Evolutionary conservation across 2,888 invertebrate genomes (phyloP).

Genomic region (Xestia sexstrigata): DNA sequence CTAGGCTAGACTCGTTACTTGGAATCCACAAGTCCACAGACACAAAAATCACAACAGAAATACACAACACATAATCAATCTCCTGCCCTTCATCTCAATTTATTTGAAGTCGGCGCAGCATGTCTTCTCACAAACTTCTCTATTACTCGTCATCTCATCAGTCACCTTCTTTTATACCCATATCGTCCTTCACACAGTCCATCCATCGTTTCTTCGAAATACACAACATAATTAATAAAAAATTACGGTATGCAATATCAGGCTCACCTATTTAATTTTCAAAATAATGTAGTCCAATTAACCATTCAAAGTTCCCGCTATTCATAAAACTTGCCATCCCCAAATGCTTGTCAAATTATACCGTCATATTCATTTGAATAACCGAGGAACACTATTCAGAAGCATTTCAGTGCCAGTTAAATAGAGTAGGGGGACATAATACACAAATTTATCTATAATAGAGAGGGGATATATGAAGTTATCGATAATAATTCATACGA

Average conservation of each 20-base stretch:
- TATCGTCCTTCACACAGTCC: neutral
- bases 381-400: constrained; percentile 18
- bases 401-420: constrained; percentile 22
- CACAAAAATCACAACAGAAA: neutral
- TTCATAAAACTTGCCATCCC: constrained; percentile 18
- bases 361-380: constrained; percentile 39
- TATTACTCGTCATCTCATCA: neutral
- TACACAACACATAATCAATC: neutral
- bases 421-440: constrained; percentile 22
- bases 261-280: neutral
- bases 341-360: constrained; percentile 33
- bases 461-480: constrained; percentile 29
- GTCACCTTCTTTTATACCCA: neutral
- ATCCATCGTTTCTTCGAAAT: neutral
- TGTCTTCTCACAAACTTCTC: neutral
- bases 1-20: neutral
- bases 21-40: neutral
- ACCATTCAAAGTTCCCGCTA: neutral
- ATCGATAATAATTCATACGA: constrained; percentile 60
- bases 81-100: neutral
- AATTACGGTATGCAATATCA: neutral
- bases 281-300: constrained; percentile 1
- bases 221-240: neutral
- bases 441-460: constrained; percentile 38
- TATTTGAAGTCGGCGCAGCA: neutral